Conservation (phyloP, 2,797 vertebrate genomes). For the Spinus olivaceus region DNA sequence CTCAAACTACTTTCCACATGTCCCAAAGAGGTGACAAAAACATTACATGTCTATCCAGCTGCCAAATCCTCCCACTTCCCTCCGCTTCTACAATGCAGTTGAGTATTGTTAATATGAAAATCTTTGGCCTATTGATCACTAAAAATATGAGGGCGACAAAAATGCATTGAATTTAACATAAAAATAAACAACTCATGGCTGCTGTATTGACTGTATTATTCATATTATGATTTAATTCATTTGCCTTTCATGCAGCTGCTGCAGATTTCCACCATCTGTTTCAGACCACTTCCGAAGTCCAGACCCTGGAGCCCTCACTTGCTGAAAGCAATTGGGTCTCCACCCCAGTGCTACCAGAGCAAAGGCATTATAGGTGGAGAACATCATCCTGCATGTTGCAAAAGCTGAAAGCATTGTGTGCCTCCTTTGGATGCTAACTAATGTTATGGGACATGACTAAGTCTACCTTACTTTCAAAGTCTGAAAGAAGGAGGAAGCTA, state of each 20-base stretch:
- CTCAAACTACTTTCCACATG: neutral
- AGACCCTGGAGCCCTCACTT: neutral
- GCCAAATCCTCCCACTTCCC: conserved; percentile 12
- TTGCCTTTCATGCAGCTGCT: neutral
- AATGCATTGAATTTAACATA: conserved; percentile 68
- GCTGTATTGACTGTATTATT: conserved; percentile 61
- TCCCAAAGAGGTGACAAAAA: conserved; percentile 59
- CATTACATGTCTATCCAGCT: neutral
- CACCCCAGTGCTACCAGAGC: neutral
- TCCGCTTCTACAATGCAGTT: neutral
- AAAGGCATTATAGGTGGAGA: neutral
- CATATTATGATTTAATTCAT: conserved; percentile 54
- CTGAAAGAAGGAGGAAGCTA: neutral
- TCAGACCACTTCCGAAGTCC: neutral
- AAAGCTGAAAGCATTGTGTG: accelerated
- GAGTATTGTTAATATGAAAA: conserved; percentile 63
- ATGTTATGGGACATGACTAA: neutral
- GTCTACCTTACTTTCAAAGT: neutral
- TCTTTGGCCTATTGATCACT: conserved; percentile 62
- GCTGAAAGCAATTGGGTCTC: neutral
- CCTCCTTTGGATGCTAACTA: neutral
- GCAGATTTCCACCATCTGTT: neutral
- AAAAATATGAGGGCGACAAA: conserved; percentile 58
- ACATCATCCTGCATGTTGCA: neutral
- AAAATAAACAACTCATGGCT: conserved; percentile 67